Conservation (phyloP, 2,888 invertebrate genomes). For the Smittia sp. region DNA sequence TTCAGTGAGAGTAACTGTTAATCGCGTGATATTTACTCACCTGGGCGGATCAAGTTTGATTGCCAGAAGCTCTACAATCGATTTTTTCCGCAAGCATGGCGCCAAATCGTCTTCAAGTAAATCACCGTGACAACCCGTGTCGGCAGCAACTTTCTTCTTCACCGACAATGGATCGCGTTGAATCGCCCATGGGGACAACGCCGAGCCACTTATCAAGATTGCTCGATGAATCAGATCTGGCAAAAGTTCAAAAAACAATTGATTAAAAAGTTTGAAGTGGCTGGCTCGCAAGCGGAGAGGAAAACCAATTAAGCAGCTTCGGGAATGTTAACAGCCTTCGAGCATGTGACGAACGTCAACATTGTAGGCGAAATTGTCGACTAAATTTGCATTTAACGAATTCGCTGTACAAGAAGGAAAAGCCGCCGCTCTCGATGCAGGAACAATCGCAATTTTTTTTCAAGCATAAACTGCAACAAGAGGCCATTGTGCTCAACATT, state of each 20-base stretch:
- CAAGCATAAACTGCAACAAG: too few species aligned
- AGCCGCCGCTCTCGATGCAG: too few species aligned
- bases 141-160: constrained; percentile 77
- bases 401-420: too few species aligned
- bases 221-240: constrained; percentile 82
- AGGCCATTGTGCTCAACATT: too few species aligned
- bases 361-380: too few species aligned
- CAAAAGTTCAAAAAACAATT: not conserved
- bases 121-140: constrained; percentile 81
- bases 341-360: too few species aligned
- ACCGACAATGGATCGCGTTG: constrained; percentile 79
- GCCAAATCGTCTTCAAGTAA: constrained; percentile 78
- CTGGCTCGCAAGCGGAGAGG: too few species aligned
- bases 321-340: too few species aligned
- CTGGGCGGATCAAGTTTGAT: constrained; percentile 75
- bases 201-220: constrained; percentile 85
- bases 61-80: constrained; percentile 69
- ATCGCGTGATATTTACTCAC: constrained; percentile 43
- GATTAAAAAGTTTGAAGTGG: not conserved
- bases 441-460: too few species aligned
- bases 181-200: constrained; percentile 87
- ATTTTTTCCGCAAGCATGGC: constrained; percentile 76
- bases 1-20: not conserved
- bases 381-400: too few species aligned
- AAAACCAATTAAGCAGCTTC: too few species aligned